Evolutionary conservation across 2,888 invertebrate genomes (phyloP), one percentile per base, ranked within the genome.

Genomic region (Dorcus hopei): DNA sequence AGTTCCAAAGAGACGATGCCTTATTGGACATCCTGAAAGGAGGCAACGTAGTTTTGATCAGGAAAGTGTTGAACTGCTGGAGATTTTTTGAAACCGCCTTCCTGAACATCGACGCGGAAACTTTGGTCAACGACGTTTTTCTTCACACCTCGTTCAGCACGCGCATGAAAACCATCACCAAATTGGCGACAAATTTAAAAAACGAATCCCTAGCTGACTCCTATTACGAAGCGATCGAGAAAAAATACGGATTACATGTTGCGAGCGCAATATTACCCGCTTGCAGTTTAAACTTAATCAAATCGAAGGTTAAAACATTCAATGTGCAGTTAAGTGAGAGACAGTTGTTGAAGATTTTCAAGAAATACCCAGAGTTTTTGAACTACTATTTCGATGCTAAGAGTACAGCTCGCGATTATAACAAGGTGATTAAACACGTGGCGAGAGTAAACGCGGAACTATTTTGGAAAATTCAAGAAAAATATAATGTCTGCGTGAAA

Each of bases 141-240:
- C 61, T 63, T 4, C 26, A 60, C 8, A 40, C 59, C 11, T 65
- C 65, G 9, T 63, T 53, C 19, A 42, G 59, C 14, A 33, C 56
- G 16, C 40, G 61, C 9, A 55, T 54, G 14, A 54, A 50, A 43
- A n/a, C 61, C 16, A 51, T 65, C n/a, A 57, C 49, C 19, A 56
- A 57, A 33, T 45, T 63, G 16, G 16, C 53, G 2, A 53, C 50
- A 11, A 42, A 41, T 42, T 49, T 62, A 9, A 33, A 49, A 11
- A 43, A 58, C 38, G 64, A 61, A 38, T 19, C 50, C 16, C 8
- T 45, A 11, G 57, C 57, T 7, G 54, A 58, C 41, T 57, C 9
- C 19, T 49, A 11, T 33, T 49, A 33, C 9, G 49, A 49, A 8
- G 11, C 3, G 11, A 49, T 33, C 4, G 23, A 26, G 49, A 49